Evolutionary conservation across 1,140 invertebrate species (phyloP), one percentile per base, ranked within the genome.

Genomic region (Nylanderia fulva): DNA sequence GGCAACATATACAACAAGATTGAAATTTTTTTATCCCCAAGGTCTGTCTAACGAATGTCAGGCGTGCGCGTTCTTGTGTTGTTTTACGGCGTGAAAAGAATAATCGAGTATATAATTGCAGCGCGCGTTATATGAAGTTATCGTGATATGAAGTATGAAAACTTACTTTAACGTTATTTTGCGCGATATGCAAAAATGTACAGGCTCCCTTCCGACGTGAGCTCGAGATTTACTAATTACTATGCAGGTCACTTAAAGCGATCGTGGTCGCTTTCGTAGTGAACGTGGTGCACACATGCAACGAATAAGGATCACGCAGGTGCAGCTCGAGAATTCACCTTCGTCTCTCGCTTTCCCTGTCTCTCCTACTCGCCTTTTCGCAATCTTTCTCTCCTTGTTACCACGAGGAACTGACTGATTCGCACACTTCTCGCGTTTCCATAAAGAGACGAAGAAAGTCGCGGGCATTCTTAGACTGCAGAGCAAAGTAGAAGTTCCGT

Each of bases 401-500:
- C 61, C 80, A 48, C 56, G 75, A 80, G 85, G 86, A 89, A 91
- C 85, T 88, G 88, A 91, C 85, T 88, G 88, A 92, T 93, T 93
- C 91, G 90, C 92, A 92, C 93, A 93, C 88, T 93, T 93, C 92
- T 92, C 92, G 91, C 91, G 86, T 92, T 92, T 93, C 92, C 91
- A 92, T 93, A 93, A 93, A 93, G 87, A 92, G 91, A 85, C 69
- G 90, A 93, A 91, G 91, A 93, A 93, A 93, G 92, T 93, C 86
- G 71, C 90, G 52, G 89, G 86, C 88, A 90, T 92, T 90, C 90
- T 74, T 90, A 61, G 82, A 89, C 85, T 84, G 54, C 27, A 80
- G 72, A 82, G 52, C 60, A 42, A 72, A 86, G 58, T 60, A 54
- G 42, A 63, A 33, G 68, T 61, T 54, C 33, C 21, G 52, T 27